Conservation (phyloP, 2,888 invertebrate species). For the Heliconius aoede region DNA sequence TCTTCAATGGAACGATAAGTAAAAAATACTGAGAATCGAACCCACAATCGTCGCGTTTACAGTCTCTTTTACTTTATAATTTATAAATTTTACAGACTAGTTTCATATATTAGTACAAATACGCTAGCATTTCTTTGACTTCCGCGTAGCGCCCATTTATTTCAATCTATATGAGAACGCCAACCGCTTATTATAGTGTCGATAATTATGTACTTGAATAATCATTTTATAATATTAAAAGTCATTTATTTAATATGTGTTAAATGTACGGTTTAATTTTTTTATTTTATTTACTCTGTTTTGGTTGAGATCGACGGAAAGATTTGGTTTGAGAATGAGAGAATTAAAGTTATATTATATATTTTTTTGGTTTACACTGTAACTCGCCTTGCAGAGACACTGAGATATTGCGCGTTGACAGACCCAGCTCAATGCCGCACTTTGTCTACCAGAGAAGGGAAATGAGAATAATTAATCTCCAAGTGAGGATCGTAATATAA, state of each 20-base stretch:
- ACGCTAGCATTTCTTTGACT: constrained; percentile 36
- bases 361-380: background rate
- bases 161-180: background rate
- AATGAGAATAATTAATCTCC: background rate
- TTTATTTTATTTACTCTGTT: background rate
- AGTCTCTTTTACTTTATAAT: background rate
- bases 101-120: background rate
- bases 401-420: background rate
- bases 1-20: background rate
- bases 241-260: constrained; percentile 18
- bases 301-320: too few relatives aligned
- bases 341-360: too few relatives aligned
- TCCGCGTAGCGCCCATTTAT: constrained; percentile 26
- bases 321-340: too few relatives aligned
- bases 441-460: background rate
- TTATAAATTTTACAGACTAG: background rate
- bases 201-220: constrained; percentile 35
- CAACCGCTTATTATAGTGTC: constrained; percentile 24
- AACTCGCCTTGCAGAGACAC: background rate
- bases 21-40: background rate
- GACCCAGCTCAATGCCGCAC: background rate
- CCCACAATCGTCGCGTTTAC: background rate
- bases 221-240: constrained; percentile 20
- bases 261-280: constrained; percentile 10
- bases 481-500: too few relatives aligned